These are phyloP conservation scores for Apis mellifera DNA, from an alignment of 1,140 invertebrate genomes.

Conservation along the genomic window DNA sequence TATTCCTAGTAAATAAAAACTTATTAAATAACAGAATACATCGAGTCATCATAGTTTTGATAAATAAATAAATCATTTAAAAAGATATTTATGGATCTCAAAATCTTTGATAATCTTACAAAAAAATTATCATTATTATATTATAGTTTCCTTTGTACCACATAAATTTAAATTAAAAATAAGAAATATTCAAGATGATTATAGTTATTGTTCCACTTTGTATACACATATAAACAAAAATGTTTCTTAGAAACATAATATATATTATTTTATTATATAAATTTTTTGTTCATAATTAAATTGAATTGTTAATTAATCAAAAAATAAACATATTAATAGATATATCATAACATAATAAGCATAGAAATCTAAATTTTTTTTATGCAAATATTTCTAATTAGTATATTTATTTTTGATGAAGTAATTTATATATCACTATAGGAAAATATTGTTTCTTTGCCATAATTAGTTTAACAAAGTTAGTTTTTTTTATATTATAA, in stretches of 20 bases:
- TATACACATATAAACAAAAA: neutral
- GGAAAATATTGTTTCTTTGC: neutral
- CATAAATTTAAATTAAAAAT: too few relatives aligned
- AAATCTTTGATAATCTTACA: too few relatives aligned
- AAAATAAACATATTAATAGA: neutral
- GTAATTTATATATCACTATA: neutral
- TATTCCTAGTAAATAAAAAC: too few relatives aligned
- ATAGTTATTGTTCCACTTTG: too few relatives aligned
- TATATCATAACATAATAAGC: neutral
- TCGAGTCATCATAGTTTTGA: too few relatives aligned
- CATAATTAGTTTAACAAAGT: neutral
- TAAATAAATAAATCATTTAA: too few relatives aligned
- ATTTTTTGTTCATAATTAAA: conserved; percentile 1
- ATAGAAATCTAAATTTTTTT: neutral
- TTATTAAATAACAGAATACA: too few relatives aligned
- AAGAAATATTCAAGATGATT: too few relatives aligned
- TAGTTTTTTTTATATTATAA: neutral
- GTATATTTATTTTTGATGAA: neutral
- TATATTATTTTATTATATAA: neutral
- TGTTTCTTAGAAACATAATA: neutral
- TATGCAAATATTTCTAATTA: neutral
- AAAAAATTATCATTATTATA: too few relatives aligned
- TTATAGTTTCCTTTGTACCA: too few relatives aligned
- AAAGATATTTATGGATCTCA: too few relatives aligned
- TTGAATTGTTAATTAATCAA: conserved; percentile 2